A percentile compares a stretch with the other conserved stretches of the same genome.
Evolutionary conservation across 2,888 invertebrate genomes (phyloP).

Genomic region (Agrotis segetum): DNA sequence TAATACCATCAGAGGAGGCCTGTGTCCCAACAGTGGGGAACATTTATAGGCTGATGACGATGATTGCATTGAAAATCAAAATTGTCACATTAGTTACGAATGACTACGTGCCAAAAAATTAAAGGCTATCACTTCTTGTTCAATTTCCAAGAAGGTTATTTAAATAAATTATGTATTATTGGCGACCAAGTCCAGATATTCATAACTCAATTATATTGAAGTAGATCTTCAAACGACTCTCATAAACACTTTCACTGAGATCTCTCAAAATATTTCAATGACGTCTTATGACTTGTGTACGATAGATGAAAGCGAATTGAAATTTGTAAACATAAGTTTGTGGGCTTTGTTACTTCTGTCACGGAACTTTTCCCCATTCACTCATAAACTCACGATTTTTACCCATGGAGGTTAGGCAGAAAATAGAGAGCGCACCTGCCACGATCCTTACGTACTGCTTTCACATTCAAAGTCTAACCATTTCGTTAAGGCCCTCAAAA

Average conservation of each 20-base stretch:
- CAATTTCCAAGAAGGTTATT: neutral
- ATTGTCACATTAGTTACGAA: neutral
- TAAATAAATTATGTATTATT: neutral
- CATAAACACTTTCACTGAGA: slow-evolving; percentile 30
- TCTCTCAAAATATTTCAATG: slow-evolving; percentile 28
- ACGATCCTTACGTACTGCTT: too few species aligned
- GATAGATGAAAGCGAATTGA: too few species aligned
- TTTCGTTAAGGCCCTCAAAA: too few species aligned
- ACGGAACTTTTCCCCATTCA: too few species aligned
- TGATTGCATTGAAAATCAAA: neutral
- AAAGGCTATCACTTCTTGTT: neutral
- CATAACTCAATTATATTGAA: slow-evolving; percentile 18
- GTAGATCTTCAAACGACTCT: slow-evolving; percentile 21
- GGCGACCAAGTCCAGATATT: slow-evolving; percentile 12
- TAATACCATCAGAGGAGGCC: neutral
- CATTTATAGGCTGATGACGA: neutral
- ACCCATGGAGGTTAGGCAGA: too few species aligned
- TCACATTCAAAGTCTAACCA: too few species aligned
- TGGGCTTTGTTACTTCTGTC: too few species aligned
- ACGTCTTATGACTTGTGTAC: slow-evolving; percentile 1
- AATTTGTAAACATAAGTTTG: too few species aligned
- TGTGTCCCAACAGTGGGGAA: too few species aligned
- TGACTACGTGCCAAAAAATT: neutral
- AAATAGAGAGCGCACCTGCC: too few species aligned
- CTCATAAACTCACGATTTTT: too few species aligned